Conservation (phyloP, 2,797 vertebrate genomes). For the Diceros bicornis region DNA sequence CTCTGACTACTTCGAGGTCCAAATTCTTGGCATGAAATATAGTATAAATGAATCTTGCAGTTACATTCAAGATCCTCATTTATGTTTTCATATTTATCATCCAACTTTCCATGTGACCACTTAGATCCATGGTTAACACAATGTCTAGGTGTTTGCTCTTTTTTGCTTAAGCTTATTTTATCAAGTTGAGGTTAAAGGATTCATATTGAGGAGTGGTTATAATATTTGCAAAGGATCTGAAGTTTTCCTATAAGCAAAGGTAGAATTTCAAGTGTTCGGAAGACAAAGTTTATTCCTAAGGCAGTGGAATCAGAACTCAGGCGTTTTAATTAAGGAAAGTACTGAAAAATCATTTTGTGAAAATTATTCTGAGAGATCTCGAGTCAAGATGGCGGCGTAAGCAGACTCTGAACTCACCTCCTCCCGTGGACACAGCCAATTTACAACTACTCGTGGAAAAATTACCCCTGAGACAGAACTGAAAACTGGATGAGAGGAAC, state of each 20-base stretch:
- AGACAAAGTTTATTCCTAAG: not conserved
- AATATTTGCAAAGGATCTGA: not conserved
- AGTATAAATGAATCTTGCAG: not conserved
- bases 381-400: too few species aligned
- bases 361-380: too few species aligned
- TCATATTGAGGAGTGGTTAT: not conserved
- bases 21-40: not conserved
- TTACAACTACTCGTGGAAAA: too few species aligned
- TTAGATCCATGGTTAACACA: not conserved
- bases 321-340: not conserved
- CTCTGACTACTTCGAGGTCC: not conserved
- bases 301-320: not conserved
- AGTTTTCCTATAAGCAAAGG: not conserved
- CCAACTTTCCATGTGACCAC: not conserved
- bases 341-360: not conserved
- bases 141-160: not conserved
- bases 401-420: too few species aligned
- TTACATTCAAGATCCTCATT: not conserved
- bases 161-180: not conserved
- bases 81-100: constrained; percentile 3
- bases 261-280: not conserved
- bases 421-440: too few species aligned
- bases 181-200: not conserved
- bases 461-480: too few species aligned
- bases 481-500: too few species aligned